Base-by-base conservation (phyloP, 2,113 vertebrate genomes). In the Larimichthys polyactis region DNA sequence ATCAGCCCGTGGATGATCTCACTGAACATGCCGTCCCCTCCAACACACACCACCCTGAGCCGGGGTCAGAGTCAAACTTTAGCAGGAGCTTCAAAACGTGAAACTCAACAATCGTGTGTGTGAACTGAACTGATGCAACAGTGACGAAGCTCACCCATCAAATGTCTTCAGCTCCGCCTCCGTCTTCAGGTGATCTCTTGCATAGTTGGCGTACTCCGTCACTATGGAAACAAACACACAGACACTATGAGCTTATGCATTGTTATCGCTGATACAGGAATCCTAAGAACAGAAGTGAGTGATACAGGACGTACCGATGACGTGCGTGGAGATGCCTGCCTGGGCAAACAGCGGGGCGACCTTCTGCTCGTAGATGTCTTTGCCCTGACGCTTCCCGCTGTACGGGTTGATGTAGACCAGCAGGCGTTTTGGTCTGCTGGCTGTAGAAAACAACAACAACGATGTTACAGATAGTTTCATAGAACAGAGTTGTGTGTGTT, bases 21-120 rank as follows among this genome's bases (percentile, higher is more conserved):
- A 27, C 97, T 99, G 96, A 99, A 99, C 97, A 96, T 99, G 86
- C 98, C 98, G 9, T 99, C 98, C 16, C 98, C 98, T 9, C 98
- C 98, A 3, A 99, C 98, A 64, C 97, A 99, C 81, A 99, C 96
- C 88, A 99, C 93, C 27, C 98, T 99, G 95, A 46, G 17, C 79
- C 11, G 20, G 57, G 36, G 64, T 52, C 49, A 51, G 12, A 51
- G 3, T 4, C 1, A 59, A 4, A 24, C 0, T 22, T 63, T 24
- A 68, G 46, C 32, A 49, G 54, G 5, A 9, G 20, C 7, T 4
- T 29, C 5, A 11, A 8, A 19, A 24, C 20, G 32, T 24, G 36
- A 36, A 8, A 40, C 36, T 8, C 9, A 40, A 40, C 1, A 40
- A 40, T 40, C 36, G 8, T 40, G 7, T 27, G 27, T 2, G 36